Evolutionary conservation across 2,113 vertebrate species (phyloP).

Genomic region (Myxocyprinus asiaticus): DNA sequence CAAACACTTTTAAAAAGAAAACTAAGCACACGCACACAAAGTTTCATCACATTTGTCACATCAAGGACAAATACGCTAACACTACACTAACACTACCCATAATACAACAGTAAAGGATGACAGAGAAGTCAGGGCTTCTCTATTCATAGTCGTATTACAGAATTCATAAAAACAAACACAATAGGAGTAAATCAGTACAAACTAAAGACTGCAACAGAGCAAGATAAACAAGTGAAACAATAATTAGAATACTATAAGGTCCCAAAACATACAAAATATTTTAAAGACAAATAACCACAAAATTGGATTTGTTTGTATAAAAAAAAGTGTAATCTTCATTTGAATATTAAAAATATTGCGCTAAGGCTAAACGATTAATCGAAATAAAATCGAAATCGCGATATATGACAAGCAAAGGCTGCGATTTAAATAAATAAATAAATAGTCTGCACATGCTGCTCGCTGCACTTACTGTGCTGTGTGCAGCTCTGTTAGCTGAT

Average conservation of each 20-base stretch:
- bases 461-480: no score
- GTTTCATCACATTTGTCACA: conserved; percentile 18
- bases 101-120: background rate
- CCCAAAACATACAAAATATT: background rate
- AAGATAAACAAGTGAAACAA: background rate
- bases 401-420: no score
- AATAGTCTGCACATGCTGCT: no score
- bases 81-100: background rate
- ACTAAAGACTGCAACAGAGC: background rate
- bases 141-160: background rate
- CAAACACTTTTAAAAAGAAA: conserved; percentile 18
- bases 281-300: no score
- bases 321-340: no score
- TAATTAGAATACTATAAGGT: background rate
- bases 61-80: background rate
- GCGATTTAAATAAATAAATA: no score
- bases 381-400: no score
- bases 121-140: background rate
- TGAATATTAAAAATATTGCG: no score
- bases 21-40: conserved; percentile 7
- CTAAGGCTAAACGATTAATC: no score
- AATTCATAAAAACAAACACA: background rate
- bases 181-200: background rate
- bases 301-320: no score
- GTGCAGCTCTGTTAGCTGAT: no score